These are phyloP conservation scores for Rugalucina vietnamica DNA, from an alignment of 2,888 invertebrate species.

Conservation along the genomic window DNA sequence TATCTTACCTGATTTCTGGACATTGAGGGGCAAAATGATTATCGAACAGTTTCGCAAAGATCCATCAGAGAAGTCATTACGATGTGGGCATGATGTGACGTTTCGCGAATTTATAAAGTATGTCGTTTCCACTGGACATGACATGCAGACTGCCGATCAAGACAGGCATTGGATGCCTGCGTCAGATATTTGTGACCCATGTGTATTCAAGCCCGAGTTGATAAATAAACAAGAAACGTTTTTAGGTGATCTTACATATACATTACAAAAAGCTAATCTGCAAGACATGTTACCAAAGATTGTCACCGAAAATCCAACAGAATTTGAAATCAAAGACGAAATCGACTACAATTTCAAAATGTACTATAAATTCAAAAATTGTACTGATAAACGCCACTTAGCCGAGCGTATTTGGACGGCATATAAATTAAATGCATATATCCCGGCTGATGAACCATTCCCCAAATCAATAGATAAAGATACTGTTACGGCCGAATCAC, in stretches of 20 bases:
- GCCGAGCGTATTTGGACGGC: constrained; percentile 60
- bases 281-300: constrained; percentile 20
- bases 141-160: constrained; percentile 15
- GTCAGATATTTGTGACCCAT: constrained; percentile 66
- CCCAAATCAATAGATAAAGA: too few relatives aligned
- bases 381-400: constrained; percentile 33
- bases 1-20: constrained; percentile 70
- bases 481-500: too few relatives aligned
- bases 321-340: constrained; percentile 49
- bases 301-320: constrained; percentile 8
- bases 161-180: constrained; percentile 70
- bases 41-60: constrained; percentile 24
- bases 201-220: constrained; percentile 55
- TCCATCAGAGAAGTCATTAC: constrained; percentile 1
- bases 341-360: constrained; percentile 48
- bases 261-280: constrained; percentile 47
- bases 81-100: constrained; percentile 69
- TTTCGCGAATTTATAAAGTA: constrained; percentile 67
- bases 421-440: constrained; percentile 64
- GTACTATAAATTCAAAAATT: not conserved
- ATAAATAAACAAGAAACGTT: constrained; percentile 67
- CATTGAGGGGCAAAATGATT: constrained; percentile 45
- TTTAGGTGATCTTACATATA: constrained; percentile 48
- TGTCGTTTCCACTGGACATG: constrained; percentile 37
- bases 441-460: constrained; percentile 49